These are phyloP conservation scores for Lynx canadensis DNA, from an alignment of 2,113 vertebrate species.

Conservation along the genomic window DNA sequence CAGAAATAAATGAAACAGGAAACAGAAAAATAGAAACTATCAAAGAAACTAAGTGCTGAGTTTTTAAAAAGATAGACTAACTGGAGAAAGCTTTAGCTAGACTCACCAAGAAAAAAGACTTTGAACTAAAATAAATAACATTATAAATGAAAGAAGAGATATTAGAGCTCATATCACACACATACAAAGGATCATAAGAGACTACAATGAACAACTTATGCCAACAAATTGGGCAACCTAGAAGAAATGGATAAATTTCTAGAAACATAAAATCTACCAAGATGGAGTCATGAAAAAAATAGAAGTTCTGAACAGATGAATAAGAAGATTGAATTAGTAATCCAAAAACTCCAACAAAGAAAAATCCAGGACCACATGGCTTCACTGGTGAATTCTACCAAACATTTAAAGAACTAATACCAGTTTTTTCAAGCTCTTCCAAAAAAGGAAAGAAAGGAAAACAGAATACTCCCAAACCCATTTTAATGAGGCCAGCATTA, in stretches of 20 bases:
- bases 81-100: not conserved
- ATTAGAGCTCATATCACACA: not conserved
- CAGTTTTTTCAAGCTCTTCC: not conserved
- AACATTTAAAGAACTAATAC: not conserved
- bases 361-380: not conserved
- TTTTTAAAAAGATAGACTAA: not conserved
- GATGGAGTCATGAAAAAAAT: not conserved
- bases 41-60: not conserved
- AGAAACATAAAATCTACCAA: not conserved
- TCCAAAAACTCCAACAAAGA: not conserved
- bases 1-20: not conserved
- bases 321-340: not conserved
- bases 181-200: too few relatives aligned
- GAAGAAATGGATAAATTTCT: not conserved
- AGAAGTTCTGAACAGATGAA: not conserved
- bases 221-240: too few relatives aligned
- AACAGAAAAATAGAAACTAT: not conserved
- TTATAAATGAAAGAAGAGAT: not conserved
- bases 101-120: not conserved
- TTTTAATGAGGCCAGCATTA: not conserved
- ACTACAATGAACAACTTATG: too few relatives aligned
- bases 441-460: not conserved
- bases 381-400: not conserved
- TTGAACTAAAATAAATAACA: not conserved
- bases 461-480: not conserved